Conservation (phyloP, 2,797 vertebrate genomes). For the Caiman crocodilus region DNA sequence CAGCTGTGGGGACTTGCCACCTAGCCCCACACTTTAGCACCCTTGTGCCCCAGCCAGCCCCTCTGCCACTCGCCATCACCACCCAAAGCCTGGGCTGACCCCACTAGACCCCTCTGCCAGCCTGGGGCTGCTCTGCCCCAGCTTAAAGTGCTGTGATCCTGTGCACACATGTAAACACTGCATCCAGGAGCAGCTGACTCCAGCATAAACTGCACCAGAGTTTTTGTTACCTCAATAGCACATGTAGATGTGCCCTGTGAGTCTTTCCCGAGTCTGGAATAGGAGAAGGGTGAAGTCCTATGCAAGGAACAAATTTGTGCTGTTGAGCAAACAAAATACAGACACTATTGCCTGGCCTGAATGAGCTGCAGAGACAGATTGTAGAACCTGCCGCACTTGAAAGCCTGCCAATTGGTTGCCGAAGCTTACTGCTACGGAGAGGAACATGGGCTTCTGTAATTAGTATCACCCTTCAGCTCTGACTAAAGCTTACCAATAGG, state of each 20-base stretch:
- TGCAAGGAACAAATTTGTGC: background rate
- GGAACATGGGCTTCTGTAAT: background rate
- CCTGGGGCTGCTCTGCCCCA: no score
- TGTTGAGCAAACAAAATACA: background rate
- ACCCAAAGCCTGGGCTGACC: no score
- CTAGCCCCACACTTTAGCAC: no score
- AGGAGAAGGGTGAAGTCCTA: background rate
- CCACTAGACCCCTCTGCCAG: background rate
- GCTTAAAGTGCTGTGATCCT: no score
- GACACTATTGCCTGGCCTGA: background rate
- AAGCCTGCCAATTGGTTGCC: background rate
- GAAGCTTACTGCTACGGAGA: background rate
- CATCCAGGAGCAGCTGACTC: no score
- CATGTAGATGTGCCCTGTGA: no score
- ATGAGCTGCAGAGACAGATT: background rate
- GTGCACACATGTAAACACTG: no score
- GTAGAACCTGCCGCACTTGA: background rate
- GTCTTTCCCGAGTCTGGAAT: background rate
- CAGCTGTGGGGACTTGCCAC: no score
- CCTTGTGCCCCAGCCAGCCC: no score
- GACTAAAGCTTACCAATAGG: background rate
- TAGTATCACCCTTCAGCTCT: conserved; percentile 1
- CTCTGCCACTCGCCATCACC: no score
- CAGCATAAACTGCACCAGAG: no score
- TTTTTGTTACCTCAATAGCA: no score